A percentile compares a stretch with the other conserved stretches of the same genome.
Conservation (phyloP, 2,888 invertebrate genomes). For the Magallana nippona region DNA sequence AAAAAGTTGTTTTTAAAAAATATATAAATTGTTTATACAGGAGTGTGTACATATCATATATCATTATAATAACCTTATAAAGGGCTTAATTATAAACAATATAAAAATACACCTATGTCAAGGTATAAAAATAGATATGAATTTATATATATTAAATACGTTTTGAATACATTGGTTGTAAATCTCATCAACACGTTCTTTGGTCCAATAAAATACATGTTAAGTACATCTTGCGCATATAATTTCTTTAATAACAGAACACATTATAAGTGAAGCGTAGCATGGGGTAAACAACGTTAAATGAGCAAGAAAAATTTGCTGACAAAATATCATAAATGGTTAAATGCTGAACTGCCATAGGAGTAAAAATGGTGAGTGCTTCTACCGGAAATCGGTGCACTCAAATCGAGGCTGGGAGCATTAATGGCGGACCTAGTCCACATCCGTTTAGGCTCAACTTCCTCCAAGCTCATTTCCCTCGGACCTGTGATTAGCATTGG, state of each 20-base stretch:
- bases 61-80: too few species aligned
- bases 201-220: not conserved
- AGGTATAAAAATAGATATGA: too few species aligned
- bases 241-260: constrained; percentile 3
- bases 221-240: constrained; percentile 5
- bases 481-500: constrained; percentile 26
- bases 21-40: too few species aligned
- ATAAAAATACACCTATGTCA: too few species aligned
- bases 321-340: constrained; percentile 39
- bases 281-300: not conserved
- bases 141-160: too few species aligned
- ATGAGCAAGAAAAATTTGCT: not conserved
- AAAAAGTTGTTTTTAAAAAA: too few species aligned
- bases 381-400: constrained; percentile 41
- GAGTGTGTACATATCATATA: too few species aligned
- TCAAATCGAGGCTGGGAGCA: constrained; percentile 48
- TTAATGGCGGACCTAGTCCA: constrained; percentile 51
- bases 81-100: too few species aligned
- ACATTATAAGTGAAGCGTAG: constrained; percentile 21
- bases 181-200: too few species aligned
- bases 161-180: not conserved
- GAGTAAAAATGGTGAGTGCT: constrained; percentile 43
- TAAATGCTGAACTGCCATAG: constrained; percentile 42
- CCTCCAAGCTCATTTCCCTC: constrained; percentile 40
- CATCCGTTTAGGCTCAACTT: constrained; percentile 43